Base-by-base conservation (phyloP, 2,113 vertebrate species). In the Ictalurus furcatus region DNA sequence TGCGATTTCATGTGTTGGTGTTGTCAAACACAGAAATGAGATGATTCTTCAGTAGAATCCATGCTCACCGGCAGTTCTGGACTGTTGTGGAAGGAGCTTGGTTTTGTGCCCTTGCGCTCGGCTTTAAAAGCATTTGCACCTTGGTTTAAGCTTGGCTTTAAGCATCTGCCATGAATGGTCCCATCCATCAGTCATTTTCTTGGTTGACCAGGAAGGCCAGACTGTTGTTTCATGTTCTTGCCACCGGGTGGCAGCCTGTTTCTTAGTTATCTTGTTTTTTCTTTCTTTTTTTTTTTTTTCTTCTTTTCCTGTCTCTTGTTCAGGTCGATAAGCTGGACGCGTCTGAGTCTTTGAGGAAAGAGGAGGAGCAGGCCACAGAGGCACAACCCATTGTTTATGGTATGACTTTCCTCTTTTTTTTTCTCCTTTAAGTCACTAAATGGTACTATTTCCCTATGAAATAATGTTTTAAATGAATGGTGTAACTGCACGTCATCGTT, bases 371-470 rank as follows among this genome's bases (percentile, higher is more conserved):
- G 93, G 97, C 97, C 81, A 99, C 98, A 6, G 98, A 99, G 95
- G 98, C 98, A 34, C 98, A 99, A 93, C 98, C 98, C 86, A 99
- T 99, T 54, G 98, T 99, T 96, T 99, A 99, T 95, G 98, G 98
- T 99, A 97, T 84, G 89, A 93, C 84, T 4, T 30, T 9, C 78
- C 3, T 28, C 16, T 48, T 48, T 44, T 44, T 44, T 44, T 7
- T 52, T 52, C 9, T 11, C 48, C 48, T 52, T 12, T 65, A 9
- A 17, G 30, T 44, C 5, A 61, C 16, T 25, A 6, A 19, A 44
- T 52, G 23, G 9, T 74, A 2, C 13, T 48, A n/a, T 78, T 78
- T 78, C 23, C 4, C 3, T 2, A 17, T 4, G 6, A 44, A 48
- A 4, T 48, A 69, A 69, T 2, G 4, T 34, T 71, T 30, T 71